Base-by-base conservation (phyloP, 1,140 invertebrate species). In the Caenorhabditis inopinata region DNA sequence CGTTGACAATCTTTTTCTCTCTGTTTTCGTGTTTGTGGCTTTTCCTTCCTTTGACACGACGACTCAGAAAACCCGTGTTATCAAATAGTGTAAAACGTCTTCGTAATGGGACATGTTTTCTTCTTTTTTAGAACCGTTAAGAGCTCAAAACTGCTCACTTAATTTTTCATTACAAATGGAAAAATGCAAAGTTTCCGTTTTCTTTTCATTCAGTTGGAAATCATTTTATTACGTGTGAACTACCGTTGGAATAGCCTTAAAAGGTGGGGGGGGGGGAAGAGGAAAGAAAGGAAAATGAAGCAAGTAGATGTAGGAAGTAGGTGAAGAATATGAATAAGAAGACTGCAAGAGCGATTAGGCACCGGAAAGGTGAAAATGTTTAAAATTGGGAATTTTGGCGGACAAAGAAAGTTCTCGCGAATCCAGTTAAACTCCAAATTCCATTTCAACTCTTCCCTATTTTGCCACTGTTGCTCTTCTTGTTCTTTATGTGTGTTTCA, bases 31-130 rank as follows among this genome's bases (percentile, higher is more conserved):
- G 35, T 42, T 68, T 68, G 29, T 58, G 16, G 12, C 7, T 18
- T 42, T 21, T 32, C 53, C 48, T 25, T 42, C 58, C 32, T 68
- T 68, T 68, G 58, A 68, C 58, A 68, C 58, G 32, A 68, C 58
- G 32, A 68, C 58, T 32, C 58, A 68, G 58, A 68, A 35, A 42
- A 68, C 35, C n/a, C n/a, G 32, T 68, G 58, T 68, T 68, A 68
- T 68, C 58, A 68, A 68, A 68, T 38, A 29, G 58, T 68, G 58
- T 68, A 68, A 29, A 32, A 18, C 58, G 58, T 3, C 53, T 29
- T 16, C 29, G 29, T 25, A 7, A 16, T 1, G 9, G 16, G n/a
- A 14, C 5, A 14, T 29, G 1, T 11, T n/a, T 68, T 38, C 38
- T 68, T 27, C 23, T 51, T 51, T 12, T 12, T 23, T 51, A 21